phyloP scores from a whole-genome alignment of 1,140 invertebrate species.

The Danaus melanippus region DNA sequence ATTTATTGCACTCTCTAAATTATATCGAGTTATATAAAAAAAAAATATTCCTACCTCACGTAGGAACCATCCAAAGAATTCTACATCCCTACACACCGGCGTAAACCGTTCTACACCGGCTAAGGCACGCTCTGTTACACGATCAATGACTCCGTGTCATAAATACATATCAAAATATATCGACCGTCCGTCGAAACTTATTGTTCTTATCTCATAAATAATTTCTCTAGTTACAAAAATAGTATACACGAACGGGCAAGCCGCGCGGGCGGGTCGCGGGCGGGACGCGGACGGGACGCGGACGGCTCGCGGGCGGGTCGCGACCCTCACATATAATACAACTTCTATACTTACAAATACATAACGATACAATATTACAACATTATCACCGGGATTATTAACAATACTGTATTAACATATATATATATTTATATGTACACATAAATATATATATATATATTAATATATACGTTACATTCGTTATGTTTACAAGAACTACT shows the following conservation, averaged over 20 bases:
- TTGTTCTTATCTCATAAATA: slow-evolving; percentile 70
- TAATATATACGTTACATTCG: slow-evolving; percentile 62
- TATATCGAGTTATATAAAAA: slow-evolving; percentile 35
- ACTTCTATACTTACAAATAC: slow-evolving; percentile 67
- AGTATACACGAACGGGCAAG: slow-evolving; percentile 41
- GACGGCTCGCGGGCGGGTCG: too few species aligned
- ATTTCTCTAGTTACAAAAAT: slow-evolving; percentile 71
- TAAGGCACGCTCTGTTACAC: slow-evolving; percentile 58
- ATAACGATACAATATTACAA: slow-evolving; percentile 72
- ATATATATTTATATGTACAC: too few species aligned
- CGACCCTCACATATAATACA: slow-evolving; percentile 28
- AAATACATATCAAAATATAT: slow-evolving; percentile 72
- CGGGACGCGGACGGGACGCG: too few species aligned
- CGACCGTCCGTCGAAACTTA: slow-evolving; percentile 54
- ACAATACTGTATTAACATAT: slow-evolving; percentile 57
- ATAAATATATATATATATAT: slow-evolving; percentile 28
- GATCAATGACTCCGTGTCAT: slow-evolving; percentile 41
- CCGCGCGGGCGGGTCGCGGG: not conserved
- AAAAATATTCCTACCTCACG: slow-evolving; percentile 24
- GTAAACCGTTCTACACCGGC: slow-evolving; percentile 37
- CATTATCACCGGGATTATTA: slow-evolving; percentile 72
- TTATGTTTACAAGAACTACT: slow-evolving; percentile 60
- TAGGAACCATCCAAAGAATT: slow-evolving; percentile 21
- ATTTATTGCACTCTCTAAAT: slow-evolving; percentile 59
- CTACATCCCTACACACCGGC: slow-evolving; percentile 25